Conservation (phyloP, 2,797 vertebrate species). For the Mus spretus region DNA sequence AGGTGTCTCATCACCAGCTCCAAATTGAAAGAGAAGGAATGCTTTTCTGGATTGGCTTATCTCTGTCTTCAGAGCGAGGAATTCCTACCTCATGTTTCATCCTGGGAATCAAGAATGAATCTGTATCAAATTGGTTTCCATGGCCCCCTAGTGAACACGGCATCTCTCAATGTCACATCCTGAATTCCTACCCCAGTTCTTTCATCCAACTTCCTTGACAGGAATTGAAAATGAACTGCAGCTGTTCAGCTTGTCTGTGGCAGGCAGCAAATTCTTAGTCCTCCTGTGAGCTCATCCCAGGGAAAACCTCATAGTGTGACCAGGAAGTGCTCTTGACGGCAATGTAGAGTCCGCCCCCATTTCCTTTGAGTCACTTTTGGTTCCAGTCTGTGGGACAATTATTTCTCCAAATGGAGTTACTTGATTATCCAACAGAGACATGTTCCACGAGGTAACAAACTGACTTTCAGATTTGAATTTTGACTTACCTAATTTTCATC, state of each 20-base stretch:
- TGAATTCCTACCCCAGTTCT: conserved; percentile 73
- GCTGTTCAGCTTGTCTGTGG: conserved; percentile 49
- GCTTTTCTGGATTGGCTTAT: background rate
- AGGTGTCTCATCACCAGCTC: background rate
- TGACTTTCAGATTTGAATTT: conserved; percentile 53
- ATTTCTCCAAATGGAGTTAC: conserved; percentile 42
- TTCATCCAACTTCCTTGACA: conserved; percentile 66
- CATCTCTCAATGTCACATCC: conserved; percentile 60
- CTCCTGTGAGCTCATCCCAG: conserved; percentile 53
- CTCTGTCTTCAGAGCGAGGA: background rate
- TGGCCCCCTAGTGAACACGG: background rate
- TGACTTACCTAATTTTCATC: conserved; percentile 41
- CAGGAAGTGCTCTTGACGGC: background rate
- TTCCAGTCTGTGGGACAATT: conserved; percentile 50
- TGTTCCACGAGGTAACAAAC: conserved; percentile 60
- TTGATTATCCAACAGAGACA: conserved; percentile 38
- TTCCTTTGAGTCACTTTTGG: conserved; percentile 73
- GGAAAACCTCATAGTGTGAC: fast-evolving
- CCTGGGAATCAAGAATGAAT: conserved; percentile 33
- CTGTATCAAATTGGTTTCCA: conserved; percentile 50
- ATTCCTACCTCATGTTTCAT: conserved; percentile 43
- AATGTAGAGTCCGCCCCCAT: background rate
- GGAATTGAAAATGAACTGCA: conserved; percentile 78
- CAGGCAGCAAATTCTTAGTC: conserved; percentile 41
- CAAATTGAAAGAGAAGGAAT: conserved; percentile 54